Percentiles rank a stretch among this genome's conserved stretches.
Conservation (phyloP, 2,113 vertebrate species). For the Zootoca vivipara region DNA sequence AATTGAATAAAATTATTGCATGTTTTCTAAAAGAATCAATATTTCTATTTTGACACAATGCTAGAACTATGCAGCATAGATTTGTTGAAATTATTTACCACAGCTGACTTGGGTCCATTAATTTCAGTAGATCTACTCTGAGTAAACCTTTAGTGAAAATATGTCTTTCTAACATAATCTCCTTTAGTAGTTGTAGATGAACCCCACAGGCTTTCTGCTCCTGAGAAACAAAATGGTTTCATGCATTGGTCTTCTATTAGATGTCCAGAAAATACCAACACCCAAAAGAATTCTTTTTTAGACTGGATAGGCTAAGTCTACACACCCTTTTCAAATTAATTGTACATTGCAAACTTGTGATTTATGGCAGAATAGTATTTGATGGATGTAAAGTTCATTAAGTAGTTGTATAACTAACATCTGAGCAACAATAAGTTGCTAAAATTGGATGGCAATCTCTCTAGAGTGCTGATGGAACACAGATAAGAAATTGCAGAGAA, state of each 20-base stretch:
- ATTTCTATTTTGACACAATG: not conserved
- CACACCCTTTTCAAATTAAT: not conserved
- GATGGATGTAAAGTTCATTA: not conserved
- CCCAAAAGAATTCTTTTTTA: not conserved
- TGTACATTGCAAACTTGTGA: not conserved
- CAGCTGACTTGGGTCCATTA: no score
- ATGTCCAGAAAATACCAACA: not conserved
- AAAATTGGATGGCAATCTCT: not conserved
- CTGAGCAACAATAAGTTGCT: not conserved
- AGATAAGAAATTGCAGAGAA: not conserved
- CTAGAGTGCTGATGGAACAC: not conserved
- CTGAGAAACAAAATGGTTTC: not conserved
- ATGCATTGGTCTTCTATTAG: not conserved
- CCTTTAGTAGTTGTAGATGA: not conserved
- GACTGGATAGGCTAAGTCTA: not conserved
- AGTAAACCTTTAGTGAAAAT: not conserved
- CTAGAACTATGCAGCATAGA: no score
- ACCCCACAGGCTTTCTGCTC: not conserved
- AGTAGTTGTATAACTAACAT: not conserved
- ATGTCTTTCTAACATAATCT: not conserved
- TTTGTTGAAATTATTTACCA: no score
- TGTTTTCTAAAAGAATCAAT: not conserved
- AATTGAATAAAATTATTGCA: not conserved
- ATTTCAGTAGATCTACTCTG: no score
- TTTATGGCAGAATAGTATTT: not conserved